A percentile compares a stretch with the other conserved stretches of the same genome.
These are phyloP conservation scores for Ophioninae sp. DNA, from an alignment of 2,888 invertebrate genomes.

Conservation along the genomic window DNA sequence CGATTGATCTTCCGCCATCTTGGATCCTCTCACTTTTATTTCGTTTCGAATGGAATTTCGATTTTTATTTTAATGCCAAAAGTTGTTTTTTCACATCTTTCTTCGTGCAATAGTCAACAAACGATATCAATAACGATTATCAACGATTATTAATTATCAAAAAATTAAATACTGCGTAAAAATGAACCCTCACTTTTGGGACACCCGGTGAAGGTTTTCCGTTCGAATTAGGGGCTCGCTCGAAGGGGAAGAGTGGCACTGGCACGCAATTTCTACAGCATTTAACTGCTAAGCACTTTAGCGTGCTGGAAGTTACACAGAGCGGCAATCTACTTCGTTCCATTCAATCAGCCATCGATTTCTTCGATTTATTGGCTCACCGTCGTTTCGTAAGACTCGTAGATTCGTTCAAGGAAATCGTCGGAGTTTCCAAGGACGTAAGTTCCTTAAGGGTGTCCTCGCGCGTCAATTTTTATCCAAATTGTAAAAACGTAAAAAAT, in stretches of 20 bases:
- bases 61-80: too few species aligned
- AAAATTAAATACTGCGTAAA: neutral
- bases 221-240: neutral
- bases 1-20: conserved; percentile 7
- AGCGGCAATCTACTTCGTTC: conserved; percentile 74
- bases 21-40: neutral
- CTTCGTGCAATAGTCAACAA: neutral
- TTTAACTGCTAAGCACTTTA: conserved; percentile 71
- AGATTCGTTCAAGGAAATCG: neutral
- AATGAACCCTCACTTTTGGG: neutral
- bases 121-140: neutral
- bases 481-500: too few species aligned
- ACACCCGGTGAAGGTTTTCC: neutral
- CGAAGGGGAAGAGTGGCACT: conserved; percentile 45
- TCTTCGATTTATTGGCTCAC: conserved; percentile 75
- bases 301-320: conserved; percentile 64
- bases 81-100: too few species aligned
- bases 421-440: conserved; percentile 65
- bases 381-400: conserved; percentile 17
- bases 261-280: conserved; percentile 68
- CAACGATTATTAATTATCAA: neutral
- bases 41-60: too few species aligned
- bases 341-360: conserved; percentile 78
- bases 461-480: conserved; percentile 41
- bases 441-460: conserved; percentile 70